phyloP scores from a whole-genome alignment of 2,797 vertebrate genomes.

The Gorsachius magnificus region DNA sequence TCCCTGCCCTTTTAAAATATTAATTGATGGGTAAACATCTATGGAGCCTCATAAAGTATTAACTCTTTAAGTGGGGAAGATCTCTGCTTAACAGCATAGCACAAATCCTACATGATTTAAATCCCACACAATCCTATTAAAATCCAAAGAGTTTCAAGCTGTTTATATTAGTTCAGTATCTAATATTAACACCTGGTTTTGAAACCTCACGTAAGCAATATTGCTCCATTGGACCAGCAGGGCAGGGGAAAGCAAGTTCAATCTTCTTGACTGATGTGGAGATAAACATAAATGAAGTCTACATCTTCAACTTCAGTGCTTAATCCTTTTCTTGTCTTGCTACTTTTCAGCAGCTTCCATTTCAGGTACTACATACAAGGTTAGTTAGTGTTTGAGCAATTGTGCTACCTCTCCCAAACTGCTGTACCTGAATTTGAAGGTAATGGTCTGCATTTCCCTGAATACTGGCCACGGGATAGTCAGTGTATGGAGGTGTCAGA shows the following conservation, averaged over 20 bases:
- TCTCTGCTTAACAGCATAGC: neutral
- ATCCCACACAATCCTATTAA: neutral
- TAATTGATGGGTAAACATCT: constrained; percentile 40
- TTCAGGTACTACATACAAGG: neutral
- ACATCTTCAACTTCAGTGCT: neutral
- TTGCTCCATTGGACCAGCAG: neutral
- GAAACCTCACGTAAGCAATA: neutral
- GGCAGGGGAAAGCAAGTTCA: neutral
- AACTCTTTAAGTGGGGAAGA: constrained; percentile 39
- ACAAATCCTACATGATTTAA: constrained; percentile 14
- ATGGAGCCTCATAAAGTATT: constrained; percentile 48
- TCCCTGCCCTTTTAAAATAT: constrained; percentile 67
- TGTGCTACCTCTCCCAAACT: neutral
- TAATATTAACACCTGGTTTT: neutral
- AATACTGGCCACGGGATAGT: neutral
- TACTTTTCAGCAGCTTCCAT: neutral
- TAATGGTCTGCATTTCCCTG: neutral
- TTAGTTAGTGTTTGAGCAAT: neutral
- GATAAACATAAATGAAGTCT: neutral
- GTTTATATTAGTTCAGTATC: neutral
- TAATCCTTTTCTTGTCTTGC: neutral
- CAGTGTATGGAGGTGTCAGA: neutral
- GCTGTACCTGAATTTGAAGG: neutral
- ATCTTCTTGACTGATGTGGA: accelerated
- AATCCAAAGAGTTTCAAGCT: neutral